Percentiles rank a stretch among this genome's conserved stretches.
Evolutionary conservation across 2,888 invertebrate species (phyloP).

Genomic region (Eubasilissa splendida): DNA sequence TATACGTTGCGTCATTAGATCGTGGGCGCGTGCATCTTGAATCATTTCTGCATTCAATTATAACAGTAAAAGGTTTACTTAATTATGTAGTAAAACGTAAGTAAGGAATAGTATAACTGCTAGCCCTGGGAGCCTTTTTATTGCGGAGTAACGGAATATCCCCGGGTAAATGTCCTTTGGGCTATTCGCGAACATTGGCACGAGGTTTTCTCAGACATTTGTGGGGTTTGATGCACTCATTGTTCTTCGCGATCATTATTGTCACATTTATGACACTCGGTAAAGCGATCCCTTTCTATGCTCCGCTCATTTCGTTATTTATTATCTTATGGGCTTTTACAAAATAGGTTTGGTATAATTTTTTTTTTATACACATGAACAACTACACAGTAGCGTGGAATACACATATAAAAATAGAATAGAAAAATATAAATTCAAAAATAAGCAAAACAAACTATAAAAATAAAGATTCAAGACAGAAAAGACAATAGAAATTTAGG

Average conservation of each 20-base stretch:
- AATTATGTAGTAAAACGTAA: slow-evolving; percentile 30
- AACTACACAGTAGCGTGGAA: too few species aligned
- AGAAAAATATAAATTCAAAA: too few species aligned
- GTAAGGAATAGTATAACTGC: slow-evolving; percentile 27
- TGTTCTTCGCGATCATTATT: not conserved
- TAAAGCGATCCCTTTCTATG: not conserved
- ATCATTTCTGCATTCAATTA: slow-evolving; percentile 8
- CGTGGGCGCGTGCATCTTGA: not conserved
- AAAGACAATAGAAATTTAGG: too few species aligned
- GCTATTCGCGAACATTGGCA: slow-evolving; percentile 50
- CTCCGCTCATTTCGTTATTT: too few species aligned
- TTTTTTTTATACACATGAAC: too few species aligned
- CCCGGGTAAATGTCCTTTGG: slow-evolving; percentile 54
- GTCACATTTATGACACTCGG: not conserved
- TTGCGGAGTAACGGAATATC: slow-evolving; percentile 37
- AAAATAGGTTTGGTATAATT: too few species aligned
- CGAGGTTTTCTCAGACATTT: not conserved
- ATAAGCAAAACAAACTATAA: too few species aligned
- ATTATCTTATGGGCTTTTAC: too few species aligned
- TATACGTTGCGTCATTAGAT: slow-evolving; percentile 1
- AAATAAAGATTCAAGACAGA: too few species aligned
- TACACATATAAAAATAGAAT: too few species aligned
- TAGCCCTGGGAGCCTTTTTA: slow-evolving; percentile 37
- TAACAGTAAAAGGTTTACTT: slow-evolving; percentile 30
- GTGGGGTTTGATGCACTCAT: not conserved